phyloP scores from a whole-genome alignment of 2,888 invertebrate species.

The Acheta domesticus region DNA sequence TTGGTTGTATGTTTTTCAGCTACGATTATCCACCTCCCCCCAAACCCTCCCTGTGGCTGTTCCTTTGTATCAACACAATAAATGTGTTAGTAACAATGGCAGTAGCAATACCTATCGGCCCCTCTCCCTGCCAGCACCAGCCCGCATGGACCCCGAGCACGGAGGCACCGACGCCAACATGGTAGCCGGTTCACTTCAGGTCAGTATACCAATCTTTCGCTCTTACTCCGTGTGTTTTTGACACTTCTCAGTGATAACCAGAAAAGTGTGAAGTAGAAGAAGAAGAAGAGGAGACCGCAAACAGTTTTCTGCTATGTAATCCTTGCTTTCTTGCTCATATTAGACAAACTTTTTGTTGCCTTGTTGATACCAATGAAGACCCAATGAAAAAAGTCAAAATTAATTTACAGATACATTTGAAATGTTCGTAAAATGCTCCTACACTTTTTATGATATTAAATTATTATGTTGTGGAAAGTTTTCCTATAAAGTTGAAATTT shows the following conservation, averaged over 20 bases:
- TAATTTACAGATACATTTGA: not conserved
- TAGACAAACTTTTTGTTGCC: too few relatives aligned
- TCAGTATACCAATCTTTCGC: slow-evolving; percentile 22
- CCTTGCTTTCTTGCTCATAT: too few relatives aligned
- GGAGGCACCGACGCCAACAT: not conserved
- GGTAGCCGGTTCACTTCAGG: slow-evolving; percentile 24
- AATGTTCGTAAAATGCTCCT: not conserved
- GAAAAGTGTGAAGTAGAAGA: too few relatives aligned
- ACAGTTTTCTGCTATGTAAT: too few relatives aligned
- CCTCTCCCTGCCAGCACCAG: slow-evolving; percentile 30
- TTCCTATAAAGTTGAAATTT: too few relatives aligned
- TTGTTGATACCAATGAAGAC: too few relatives aligned
- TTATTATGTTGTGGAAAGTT: not conserved
- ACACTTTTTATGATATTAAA: not conserved
- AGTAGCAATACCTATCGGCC: slow-evolving; percentile 27
- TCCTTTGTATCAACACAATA: slow-evolving; percentile 24
- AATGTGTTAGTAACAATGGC: slow-evolving; percentile 24
- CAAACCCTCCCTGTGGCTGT: slow-evolving; percentile 30
- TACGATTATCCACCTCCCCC: slow-evolving; percentile 24
- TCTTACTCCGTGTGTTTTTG: not conserved
- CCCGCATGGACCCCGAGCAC: slow-evolving; percentile 24
- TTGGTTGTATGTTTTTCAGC: slow-evolving; percentile 26
- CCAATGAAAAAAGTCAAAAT: too few relatives aligned
- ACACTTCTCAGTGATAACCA: too few relatives aligned
- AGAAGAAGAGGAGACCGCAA: too few relatives aligned